Conservation (phyloP, 2,113 vertebrate species). For the Eublepharis macularius region DNA sequence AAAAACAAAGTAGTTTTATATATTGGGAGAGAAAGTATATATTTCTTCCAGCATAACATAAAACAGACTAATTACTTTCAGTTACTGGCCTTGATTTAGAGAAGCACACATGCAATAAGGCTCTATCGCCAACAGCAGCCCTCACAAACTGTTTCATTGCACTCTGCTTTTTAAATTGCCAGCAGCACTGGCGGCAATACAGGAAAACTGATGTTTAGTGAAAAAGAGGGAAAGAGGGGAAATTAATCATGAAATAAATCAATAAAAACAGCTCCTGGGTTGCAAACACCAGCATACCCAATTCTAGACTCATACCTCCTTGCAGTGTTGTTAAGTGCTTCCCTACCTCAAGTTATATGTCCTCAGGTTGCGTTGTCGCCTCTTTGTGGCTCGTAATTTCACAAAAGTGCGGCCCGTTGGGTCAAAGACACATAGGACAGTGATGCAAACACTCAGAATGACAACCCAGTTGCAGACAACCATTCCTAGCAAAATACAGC, state of each 20-base stretch:
- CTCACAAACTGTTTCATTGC: background rate
- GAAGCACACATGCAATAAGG: background rate
- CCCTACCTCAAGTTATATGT: constrained; percentile 92
- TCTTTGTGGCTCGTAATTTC: constrained; percentile 94
- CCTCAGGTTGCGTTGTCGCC: constrained; percentile 92
- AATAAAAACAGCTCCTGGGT: constrained; percentile 25
- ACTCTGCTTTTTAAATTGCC: background rate
- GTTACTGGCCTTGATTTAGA: background rate
- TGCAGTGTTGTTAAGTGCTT: background rate
- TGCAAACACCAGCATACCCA: background rate
- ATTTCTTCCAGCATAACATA: background rate
- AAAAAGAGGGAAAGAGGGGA: background rate
- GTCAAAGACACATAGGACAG: constrained; percentile 96
- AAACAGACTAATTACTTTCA: background rate
- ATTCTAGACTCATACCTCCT: background rate
- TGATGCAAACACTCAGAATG: constrained; percentile 96
- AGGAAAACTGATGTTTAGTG: background rate
- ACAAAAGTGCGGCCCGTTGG: constrained; percentile 97
- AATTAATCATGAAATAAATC: background rate
- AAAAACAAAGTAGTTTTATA: background rate
- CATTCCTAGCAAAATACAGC: constrained; percentile 79
- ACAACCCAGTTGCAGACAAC: constrained; percentile 99
- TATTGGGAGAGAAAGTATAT: constrained; percentile 19
- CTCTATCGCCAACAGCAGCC: background rate
- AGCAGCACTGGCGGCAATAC: background rate